Evolutionary conservation across 2,888 invertebrate genomes (phyloP).

Genomic region (Zootermopsis nevadensis): DNA sequence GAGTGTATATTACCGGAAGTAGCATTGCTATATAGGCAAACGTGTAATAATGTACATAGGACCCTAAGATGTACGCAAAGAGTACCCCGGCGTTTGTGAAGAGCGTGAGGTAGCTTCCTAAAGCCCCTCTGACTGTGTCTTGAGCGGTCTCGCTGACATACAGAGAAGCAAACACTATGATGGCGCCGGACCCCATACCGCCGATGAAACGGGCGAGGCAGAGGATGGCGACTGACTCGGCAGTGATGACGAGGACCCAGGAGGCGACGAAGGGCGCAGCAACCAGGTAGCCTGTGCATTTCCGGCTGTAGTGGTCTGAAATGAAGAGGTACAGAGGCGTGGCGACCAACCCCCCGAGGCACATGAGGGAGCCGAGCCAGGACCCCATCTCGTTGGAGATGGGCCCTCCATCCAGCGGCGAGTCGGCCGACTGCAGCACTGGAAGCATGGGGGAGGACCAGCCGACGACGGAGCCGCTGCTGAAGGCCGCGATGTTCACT

Average conservation of each 20-base stretch:
- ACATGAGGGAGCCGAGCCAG: conserved; percentile 47
- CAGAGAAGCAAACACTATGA: conserved; percentile 22
- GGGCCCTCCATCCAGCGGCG: conserved; percentile 2
- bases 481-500: conserved; percentile 41
- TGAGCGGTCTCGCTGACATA: conserved; percentile 40
- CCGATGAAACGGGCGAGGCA: conserved; percentile 16
- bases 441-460: conserved; percentile 45
- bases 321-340: conserved; percentile 23
- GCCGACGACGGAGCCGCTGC: conserved; percentile 38
- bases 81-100: conserved; percentile 70
- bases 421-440: conserved; percentile 18
- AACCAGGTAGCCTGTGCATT: background rate
- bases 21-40: conserved; percentile 63
- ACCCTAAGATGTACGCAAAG: conserved; percentile 71
- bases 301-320: background rate
- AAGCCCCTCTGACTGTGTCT: conserved; percentile 68
- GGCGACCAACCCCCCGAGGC: conserved; percentile 37
- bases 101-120: conserved; percentile 70
- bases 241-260: conserved; percentile 1
- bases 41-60: conserved; percentile 64
- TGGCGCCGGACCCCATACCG: conserved; percentile 20
- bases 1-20: conserved; percentile 64
- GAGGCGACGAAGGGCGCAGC: conserved; percentile 32
- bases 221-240: background rate
- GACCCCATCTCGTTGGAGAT: conserved; percentile 40